Evolutionary conservation across 1,140 invertebrate species (phyloP).

Genomic region (Sarcophaga peregrina): DNA sequence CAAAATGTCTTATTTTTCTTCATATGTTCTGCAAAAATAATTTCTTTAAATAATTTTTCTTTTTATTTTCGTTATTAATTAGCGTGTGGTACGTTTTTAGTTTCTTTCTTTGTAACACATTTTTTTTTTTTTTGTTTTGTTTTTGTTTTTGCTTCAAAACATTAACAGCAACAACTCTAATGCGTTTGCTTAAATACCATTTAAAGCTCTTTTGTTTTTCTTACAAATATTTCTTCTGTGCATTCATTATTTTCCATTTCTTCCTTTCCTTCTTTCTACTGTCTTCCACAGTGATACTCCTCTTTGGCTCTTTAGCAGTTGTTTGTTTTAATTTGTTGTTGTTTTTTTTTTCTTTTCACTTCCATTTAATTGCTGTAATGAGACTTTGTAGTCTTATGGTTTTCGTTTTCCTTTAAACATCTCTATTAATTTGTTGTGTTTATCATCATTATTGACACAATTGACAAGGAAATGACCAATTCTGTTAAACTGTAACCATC

Average conservation of each 20-base stretch:
- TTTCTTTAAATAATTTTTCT: neutral
- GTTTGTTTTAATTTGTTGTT: neutral
- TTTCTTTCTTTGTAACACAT: too few relatives aligned
- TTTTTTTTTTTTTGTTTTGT: neutral
- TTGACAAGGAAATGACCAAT: conserved; percentile 10
- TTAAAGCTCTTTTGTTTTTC: too few relatives aligned
- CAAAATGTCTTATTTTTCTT: neutral
- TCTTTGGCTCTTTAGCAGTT: neutral
- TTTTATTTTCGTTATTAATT: neutral
- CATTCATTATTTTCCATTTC: too few relatives aligned
- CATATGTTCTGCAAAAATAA: neutral
- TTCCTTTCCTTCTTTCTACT: neutral
- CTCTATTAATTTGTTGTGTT: neutral
- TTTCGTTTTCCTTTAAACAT: neutral
- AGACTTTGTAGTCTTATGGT: neutral
- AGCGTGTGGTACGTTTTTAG: neutral
- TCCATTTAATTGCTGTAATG: neutral
- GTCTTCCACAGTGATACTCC: neutral
- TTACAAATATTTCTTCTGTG: too few relatives aligned
- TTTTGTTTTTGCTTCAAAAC: neutral
- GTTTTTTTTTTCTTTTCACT: neutral
- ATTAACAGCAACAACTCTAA: neutral
- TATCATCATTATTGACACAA: neutral
- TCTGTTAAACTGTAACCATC: neutral
- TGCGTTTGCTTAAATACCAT: neutral